Evolutionary conservation across 2,888 invertebrate species (phyloP).

Genomic region (Ophioninae sp.): DNA sequence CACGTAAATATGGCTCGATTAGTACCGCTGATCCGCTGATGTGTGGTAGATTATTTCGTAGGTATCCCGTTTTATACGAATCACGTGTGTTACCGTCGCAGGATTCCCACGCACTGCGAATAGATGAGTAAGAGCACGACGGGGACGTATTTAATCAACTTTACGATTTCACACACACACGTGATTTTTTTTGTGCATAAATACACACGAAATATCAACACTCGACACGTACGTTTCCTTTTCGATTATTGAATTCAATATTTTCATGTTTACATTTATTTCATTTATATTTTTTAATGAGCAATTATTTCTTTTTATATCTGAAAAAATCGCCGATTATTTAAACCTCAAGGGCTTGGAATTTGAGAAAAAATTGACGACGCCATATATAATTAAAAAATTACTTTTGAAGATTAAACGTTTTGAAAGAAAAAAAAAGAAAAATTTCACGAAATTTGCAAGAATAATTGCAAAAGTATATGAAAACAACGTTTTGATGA

Average conservation of each 20-base stretch:
- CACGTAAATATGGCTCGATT: conserved; percentile 66
- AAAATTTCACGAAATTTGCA: too few species aligned
- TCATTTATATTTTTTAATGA: not conserved
- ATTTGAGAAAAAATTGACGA: too few species aligned
- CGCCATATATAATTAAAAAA: too few species aligned
- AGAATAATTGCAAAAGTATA: too few species aligned
- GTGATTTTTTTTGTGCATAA: not conserved
- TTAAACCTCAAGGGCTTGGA: too few species aligned
- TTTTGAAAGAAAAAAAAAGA: too few species aligned
- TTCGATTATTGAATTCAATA: too few species aligned
- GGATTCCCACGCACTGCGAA: conserved; percentile 63
- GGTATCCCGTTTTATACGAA: conserved; percentile 62
- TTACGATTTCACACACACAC: conserved; percentile 28
- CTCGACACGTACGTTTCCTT: not conserved
- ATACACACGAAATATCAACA: too few species aligned
- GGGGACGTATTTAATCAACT: conserved; percentile 14
- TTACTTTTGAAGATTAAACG: not conserved
- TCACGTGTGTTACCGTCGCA: conserved; percentile 58
- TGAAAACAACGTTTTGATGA: too few species aligned
- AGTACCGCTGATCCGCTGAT: conserved; percentile 73
- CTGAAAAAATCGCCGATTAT: not conserved
- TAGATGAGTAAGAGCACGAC: conserved; percentile 62
- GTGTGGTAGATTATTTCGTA: conserved; percentile 73
- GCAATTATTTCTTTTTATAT: not conserved
- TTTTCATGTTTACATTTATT: too few species aligned